Evolutionary conservation across 1,140 invertebrate species (phyloP), one percentile per base, ranked within the genome.

Genomic region (Pogonomyrmex barbatus): DNA sequence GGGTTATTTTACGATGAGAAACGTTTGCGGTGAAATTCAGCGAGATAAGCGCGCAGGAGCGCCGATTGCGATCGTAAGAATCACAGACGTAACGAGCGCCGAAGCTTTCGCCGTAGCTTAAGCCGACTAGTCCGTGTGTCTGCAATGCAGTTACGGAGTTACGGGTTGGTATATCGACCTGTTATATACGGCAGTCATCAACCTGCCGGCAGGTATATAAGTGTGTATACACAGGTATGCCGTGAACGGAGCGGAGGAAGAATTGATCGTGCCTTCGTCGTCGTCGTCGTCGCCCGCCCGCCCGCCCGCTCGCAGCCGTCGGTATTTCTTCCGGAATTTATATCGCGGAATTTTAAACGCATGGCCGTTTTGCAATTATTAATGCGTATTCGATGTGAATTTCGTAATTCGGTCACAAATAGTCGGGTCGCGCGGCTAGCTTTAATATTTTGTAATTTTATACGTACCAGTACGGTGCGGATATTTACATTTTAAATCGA

Each of bases 121-220:
- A 50, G 52, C 54, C 73, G 83, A 65, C 54, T 82, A 58, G 87
- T 45, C 45, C 56, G 82, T 85, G 75, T 85, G 91, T 91, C 92
- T 93, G 92, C 92, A 93, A 90, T 93, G 92, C 93, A 93, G 93
- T 92, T 92, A 92, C 88, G 84, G 88, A 93, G 92, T 92, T 92
- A 92, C 90, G 85, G 89, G 84, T 89, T 90, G 50, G 91, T 93
- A 93, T 93, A 93, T 93, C 93, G 93, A 93, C 91, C 93, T 92
- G 91, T 93, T 93, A 90, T 89, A 93, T 89, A 93, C 90, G 88
- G 89, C 90, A 92, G 91, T 91, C 90, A 93, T 93, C 91, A 93
- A 91, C 89, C 88, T 89, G 86, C 85, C 88, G 88, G 82, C 91
- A 92, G 89, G 91, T 92, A 0, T 24, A 24, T 24, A 87, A 93